Conservation (phyloP, 2,888 invertebrate species). For the Xestia c-nigrum region DNA sequence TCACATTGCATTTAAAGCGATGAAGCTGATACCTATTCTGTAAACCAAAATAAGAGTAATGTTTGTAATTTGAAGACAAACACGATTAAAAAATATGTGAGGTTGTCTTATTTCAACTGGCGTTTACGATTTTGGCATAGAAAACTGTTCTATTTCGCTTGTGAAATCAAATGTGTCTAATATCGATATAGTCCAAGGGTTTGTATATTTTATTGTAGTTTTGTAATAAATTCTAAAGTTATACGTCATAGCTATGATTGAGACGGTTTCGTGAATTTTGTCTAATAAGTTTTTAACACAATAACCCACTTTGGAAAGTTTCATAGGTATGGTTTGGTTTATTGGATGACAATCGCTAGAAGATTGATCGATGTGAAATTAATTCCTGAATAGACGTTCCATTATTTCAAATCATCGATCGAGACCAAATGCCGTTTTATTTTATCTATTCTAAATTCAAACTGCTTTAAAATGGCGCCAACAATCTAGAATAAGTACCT, state of each 20-base stretch:
- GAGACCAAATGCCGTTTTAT: slow-evolving; percentile 26
- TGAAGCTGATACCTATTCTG: background rate
- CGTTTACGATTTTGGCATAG: slow-evolving; percentile 39
- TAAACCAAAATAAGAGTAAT: background rate
- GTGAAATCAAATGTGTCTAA: slow-evolving; percentile 21
- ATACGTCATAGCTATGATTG: background rate
- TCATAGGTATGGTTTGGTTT: background rate
- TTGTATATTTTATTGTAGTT: slow-evolving; percentile 21
- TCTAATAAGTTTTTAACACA: background rate
- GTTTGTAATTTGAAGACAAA: slow-evolving; percentile 2
- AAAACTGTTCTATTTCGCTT: slow-evolving; percentile 25
- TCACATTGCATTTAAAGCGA: background rate
- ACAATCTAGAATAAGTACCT: background rate
- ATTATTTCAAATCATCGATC: slow-evolving; percentile 17
- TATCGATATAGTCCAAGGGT: slow-evolving; percentile 28
- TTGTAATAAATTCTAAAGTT: background rate
- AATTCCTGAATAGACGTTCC: slow-evolving; percentile 10
- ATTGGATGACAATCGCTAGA: background rate
- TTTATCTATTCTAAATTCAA: slow-evolving; percentile 40
- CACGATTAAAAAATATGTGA: slow-evolving; percentile 19
- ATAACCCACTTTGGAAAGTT: background rate
- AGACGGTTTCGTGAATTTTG: background rate
- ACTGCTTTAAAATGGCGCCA: background rate
- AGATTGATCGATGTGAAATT: slow-evolving; percentile 9
- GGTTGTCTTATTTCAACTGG: slow-evolving; percentile 36